Percentiles rank a stretch among this genome's conserved stretches.
Evolutionary conservation across 2,888 invertebrate genomes (phyloP).

Genomic region (Lasioglossum lativentre): DNA sequence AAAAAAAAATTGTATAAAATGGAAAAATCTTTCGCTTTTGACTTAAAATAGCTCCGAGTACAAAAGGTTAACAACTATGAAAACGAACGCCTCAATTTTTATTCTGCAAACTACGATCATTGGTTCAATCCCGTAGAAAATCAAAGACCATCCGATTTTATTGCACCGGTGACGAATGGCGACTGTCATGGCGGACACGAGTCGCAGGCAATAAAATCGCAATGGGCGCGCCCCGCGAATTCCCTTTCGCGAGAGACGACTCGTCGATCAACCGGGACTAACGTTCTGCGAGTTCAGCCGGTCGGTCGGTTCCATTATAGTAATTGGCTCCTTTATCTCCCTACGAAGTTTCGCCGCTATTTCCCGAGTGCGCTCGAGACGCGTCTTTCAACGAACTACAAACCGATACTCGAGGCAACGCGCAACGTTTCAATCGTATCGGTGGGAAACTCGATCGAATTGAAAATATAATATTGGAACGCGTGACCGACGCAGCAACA

Average conservation of each 20-base stretch:
- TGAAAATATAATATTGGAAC: background rate
- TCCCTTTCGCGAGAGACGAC: background rate
- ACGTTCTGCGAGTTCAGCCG: slow-evolving; percentile 6
- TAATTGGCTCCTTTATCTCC: slow-evolving; percentile 24
- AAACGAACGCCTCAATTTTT: no score
- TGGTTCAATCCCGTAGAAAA: background rate
- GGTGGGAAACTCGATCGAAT: background rate
- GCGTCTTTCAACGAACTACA: background rate
- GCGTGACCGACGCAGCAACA: background rate
- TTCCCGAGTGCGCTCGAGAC: background rate
- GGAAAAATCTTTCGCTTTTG: no score
- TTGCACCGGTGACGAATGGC: background rate
- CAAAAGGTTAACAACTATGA: no score
- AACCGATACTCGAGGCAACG: background rate
- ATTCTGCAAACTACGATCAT: no score
- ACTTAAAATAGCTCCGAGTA: no score
- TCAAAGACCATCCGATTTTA: background rate
- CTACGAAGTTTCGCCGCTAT: background rate
- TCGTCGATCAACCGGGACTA: background rate
- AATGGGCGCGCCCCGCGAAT: background rate
- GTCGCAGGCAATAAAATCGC: background rate
- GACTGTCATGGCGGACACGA: background rate
- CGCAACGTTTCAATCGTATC: background rate
- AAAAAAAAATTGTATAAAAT: no score
- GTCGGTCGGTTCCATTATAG: slow-evolving; percentile 17